Evolutionary conservation across 2,888 invertebrate genomes (phyloP).

Genomic region (Perizoma flavofasciatum): DNA sequence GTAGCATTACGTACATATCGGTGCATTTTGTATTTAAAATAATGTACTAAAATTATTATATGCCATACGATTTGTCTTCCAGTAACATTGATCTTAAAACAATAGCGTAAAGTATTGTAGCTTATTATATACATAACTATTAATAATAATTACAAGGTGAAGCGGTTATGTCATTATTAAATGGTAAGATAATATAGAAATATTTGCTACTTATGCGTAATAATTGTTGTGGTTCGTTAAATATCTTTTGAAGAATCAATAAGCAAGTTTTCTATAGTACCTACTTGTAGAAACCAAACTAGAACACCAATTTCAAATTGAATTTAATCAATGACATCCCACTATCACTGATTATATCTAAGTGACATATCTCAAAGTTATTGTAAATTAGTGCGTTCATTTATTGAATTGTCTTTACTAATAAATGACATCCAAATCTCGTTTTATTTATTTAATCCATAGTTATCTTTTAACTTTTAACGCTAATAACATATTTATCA

Average conservation of each 20-base stretch:
- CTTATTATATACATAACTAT: slow-evolving; percentile 78
- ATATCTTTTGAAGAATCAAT: slow-evolving; percentile 3
- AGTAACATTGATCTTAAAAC: slow-evolving; percentile 82
- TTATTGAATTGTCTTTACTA: slow-evolving; percentile 83
- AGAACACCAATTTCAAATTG: slow-evolving; percentile 33
- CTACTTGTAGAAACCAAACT: slow-evolving; percentile 9
- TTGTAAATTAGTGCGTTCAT: slow-evolving; percentile 82
- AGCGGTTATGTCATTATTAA: slow-evolving; percentile 58
- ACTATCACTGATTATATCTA: slow-evolving; percentile 69
- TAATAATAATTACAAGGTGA: slow-evolving; percentile 55
- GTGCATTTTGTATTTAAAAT: slow-evolving; percentile 76
- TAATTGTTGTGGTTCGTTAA: slow-evolving; percentile 13
- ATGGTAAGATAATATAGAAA: slow-evolving; percentile 10
- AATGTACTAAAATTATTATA: slow-evolving; percentile 76
- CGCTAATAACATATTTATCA: neutral
- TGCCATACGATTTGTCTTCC: slow-evolving; percentile 85
- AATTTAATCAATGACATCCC: slow-evolving; percentile 54
- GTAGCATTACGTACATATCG: slow-evolving; percentile 76
- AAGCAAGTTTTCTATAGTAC: slow-evolving; percentile 1
- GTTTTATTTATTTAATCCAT: slow-evolving; percentile 4
- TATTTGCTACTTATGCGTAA: slow-evolving; percentile 2
- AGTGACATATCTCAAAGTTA: slow-evolving; percentile 82
- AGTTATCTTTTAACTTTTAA: neutral
- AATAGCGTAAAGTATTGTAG: slow-evolving; percentile 81
- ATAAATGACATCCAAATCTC: slow-evolving; percentile 78